Evolutionary conservation across 2,888 invertebrate genomes (phyloP).

Genomic region (Synanthedon vespiformis): DNA sequence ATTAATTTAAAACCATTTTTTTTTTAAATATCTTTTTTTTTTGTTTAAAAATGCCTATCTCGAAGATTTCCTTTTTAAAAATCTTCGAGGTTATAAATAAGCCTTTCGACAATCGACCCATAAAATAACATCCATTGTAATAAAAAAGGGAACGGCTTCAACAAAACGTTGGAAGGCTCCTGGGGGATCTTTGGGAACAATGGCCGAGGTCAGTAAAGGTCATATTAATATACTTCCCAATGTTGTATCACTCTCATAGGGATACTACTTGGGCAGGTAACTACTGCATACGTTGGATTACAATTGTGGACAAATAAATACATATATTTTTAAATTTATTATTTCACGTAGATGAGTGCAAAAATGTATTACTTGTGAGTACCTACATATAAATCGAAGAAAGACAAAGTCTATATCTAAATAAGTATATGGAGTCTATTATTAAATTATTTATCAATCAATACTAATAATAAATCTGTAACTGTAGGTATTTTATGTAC

Average conservation of each 20-base stretch:
- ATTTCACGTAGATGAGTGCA: background rate
- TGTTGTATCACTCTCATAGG: conserved; percentile 33
- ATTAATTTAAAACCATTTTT: too few relatives aligned
- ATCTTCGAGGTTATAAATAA: conserved; percentile 6
- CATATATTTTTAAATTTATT: background rate
- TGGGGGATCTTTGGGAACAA: conserved; percentile 12
- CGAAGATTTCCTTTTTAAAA: background rate
- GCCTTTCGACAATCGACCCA: conserved; percentile 13
- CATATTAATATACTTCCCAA: conserved; percentile 32
- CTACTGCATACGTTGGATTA: conserved; percentile 4
- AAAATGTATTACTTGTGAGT: too few relatives aligned
- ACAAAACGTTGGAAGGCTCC: background rate
- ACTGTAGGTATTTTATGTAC: too few relatives aligned
- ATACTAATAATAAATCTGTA: too few relatives aligned
- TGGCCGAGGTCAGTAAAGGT: conserved; percentile 27
- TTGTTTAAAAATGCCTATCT: background rate
- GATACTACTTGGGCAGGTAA: conserved; percentile 21
- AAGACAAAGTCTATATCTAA: too few relatives aligned
- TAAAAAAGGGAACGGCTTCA: conserved; percentile 13
- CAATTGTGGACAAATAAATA: conserved; percentile 8
- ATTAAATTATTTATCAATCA: too few relatives aligned
- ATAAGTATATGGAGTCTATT: too few relatives aligned
- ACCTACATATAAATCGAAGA: too few relatives aligned
- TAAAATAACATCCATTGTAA: conserved; percentile 17
- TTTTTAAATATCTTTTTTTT: too few relatives aligned